Conservation (phyloP, 1,140 invertebrate genomes). For the Sitodiplosis mosellana region DNA sequence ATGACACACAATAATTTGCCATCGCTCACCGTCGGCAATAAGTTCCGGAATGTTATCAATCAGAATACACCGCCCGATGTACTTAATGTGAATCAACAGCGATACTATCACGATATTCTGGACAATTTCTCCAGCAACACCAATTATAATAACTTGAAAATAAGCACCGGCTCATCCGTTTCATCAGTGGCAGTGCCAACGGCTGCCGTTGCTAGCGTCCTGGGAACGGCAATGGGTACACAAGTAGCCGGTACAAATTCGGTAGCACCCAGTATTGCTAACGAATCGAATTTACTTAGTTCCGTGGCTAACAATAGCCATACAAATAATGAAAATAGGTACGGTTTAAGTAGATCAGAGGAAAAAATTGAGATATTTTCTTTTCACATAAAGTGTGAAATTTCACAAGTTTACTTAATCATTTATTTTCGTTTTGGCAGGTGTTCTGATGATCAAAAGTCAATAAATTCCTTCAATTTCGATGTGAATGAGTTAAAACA, state of each 20-base stretch:
- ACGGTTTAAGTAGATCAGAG: no score
- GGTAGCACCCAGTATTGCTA: no score
- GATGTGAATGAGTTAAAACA: slow-evolving; percentile 9
- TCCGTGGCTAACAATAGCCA: no score
- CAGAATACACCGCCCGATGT: slow-evolving; percentile 28
- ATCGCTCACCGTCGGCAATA: background rate
- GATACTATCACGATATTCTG: slow-evolving; percentile 7
- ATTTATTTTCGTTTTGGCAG: no score
- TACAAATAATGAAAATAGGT: no score
- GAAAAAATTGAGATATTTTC: no score
- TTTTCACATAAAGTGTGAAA: no score
- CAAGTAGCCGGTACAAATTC: background rate
- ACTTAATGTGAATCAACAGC: slow-evolving; percentile 29
- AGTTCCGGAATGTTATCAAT: background rate
- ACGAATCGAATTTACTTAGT: no score
- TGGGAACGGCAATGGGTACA: background rate
- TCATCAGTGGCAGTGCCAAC: background rate
- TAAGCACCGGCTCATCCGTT: background rate
- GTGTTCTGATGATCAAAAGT: background rate
- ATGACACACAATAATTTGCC: slow-evolving; percentile 2
- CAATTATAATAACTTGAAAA: background rate
- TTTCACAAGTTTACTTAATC: no score
- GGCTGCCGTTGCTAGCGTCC: background rate
- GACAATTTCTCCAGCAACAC: background rate
- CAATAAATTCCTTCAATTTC: slow-evolving; percentile 7